Percentiles rank a stretch among this genome's conserved stretches.
Conservation (phyloP, 2,888 invertebrate genomes). For the Polymixis lichenea region DNA sequence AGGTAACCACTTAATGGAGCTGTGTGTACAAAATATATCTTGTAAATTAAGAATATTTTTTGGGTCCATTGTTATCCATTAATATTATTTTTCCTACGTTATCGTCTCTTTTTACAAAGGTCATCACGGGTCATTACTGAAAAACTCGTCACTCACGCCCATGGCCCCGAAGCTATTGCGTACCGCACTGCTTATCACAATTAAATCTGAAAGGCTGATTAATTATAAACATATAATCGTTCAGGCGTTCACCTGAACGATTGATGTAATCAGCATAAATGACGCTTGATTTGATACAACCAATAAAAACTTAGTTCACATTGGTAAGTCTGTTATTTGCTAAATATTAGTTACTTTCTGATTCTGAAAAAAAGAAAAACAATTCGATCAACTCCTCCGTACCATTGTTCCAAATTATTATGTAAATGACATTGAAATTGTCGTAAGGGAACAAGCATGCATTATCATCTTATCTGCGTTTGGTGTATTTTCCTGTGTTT, state of each 20-base stretch:
- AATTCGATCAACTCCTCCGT: slow-evolving; percentile 38
- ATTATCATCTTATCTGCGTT: slow-evolving; percentile 74
- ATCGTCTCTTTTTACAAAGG: background rate
- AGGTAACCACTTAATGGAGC: too few species aligned
- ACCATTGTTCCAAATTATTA: slow-evolving; percentile 76
- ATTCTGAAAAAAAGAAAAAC: background rate
- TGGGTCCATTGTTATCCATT: background rate
- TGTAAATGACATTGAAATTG: slow-evolving; percentile 78
- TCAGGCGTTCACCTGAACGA: background rate
- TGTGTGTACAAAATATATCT: background rate
- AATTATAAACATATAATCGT: too few species aligned
- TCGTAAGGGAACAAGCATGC: slow-evolving; percentile 69
- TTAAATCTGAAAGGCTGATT: background rate
- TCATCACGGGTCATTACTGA: background rate
- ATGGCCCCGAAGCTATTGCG: background rate
- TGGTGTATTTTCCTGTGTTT: slow-evolving; percentile 70
- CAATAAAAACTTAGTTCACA: background rate
- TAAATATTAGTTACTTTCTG: background rate
- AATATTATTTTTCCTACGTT: background rate
- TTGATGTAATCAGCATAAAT: background rate
- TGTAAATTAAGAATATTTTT: background rate
- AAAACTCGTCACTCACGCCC: background rate
- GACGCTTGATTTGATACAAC: background rate
- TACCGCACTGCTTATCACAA: background rate
- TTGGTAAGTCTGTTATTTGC: background rate